Evolutionary conservation across 2,113 vertebrate species (phyloP), one percentile per base, ranked within the genome.

Genomic region (Prietella phreatophila): DNA sequence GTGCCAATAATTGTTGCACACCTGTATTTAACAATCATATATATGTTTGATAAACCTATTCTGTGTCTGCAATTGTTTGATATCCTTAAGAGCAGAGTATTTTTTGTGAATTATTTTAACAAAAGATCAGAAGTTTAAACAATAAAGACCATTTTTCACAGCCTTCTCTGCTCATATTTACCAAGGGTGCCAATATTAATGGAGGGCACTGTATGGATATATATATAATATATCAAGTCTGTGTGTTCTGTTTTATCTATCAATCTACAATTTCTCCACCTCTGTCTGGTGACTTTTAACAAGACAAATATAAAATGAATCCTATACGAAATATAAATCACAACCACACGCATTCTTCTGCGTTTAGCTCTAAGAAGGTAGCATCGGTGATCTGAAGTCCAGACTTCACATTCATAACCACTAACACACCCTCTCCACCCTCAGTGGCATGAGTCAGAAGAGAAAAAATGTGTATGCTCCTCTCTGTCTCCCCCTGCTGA

Each of bases 381-480:
- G 25, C 47, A 36, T 53, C 65, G 79, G 79, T 47, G 69, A 69
- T 33, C 55, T 36, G 6, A 73, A 78, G 30, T 73, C 20, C n/a
- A 71, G 36, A 30, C 63, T 27, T 79, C 86, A 87, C 89, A 85
- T 6, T 60, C 53, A 61, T 60, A 84, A 30, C 55, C 61, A 25
- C 76, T 73, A 56, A 84, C 84, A 61, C 55, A 86, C 55, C 42
- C 65, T 82, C 30, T 15, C n/a, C 30, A 58, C 13, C 33, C 33
- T 67, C 50, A 65, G 50, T 20, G 53, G 60, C 60, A 75, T 73
- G 85, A 87, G 85, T 85, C 83, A 85, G 85, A 56, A 33, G 69
- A 63, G 53, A 25, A 25, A 84, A 86, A 84, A 10, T 11, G 5
- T 30, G 47, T n/a, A 8, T 22, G n/a, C 2, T 80, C 15, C 7